Conservation (phyloP, 2,888 invertebrate genomes). For the Antitype chi region DNA sequence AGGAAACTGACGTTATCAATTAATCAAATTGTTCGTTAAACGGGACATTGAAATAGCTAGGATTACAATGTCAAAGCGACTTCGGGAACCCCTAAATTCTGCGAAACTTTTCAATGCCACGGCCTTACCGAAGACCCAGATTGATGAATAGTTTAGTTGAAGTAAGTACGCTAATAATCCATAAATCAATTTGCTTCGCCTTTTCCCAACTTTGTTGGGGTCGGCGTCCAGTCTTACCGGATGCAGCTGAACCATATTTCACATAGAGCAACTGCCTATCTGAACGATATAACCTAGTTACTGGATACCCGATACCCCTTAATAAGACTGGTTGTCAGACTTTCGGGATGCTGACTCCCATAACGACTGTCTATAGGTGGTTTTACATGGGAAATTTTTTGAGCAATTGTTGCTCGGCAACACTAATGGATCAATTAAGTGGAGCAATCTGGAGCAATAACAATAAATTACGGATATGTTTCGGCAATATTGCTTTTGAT, state of each 20-base stretch:
- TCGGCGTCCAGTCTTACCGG: background rate
- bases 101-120: conserved; percentile 47
- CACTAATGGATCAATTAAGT: too few relatives aligned
- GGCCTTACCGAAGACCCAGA: conserved; percentile 36
- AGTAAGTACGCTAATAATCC: conserved; percentile 34
- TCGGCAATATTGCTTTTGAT: too few relatives aligned
- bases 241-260: background rate
- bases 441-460: too few relatives aligned
- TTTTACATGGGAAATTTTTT: too few relatives aligned
- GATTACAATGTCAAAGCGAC: conserved; percentile 67
- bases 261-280: background rate
- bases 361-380: background rate
- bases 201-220: background rate
- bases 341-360: background rate
- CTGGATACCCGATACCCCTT: background rate
- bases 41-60: conserved; percentile 55
- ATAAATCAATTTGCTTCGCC: background rate
- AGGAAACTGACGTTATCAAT: conserved; percentile 56
- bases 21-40: conserved; percentile 67
- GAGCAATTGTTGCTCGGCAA: too few relatives aligned
- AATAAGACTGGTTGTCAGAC: background rate
- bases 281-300: background rate
- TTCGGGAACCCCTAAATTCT: conserved; percentile 45
- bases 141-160: conserved; percentile 58
- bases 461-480: too few relatives aligned